Conservation (phyloP, 2,113 vertebrate species). For the Hydrolagus affinis region DNA sequence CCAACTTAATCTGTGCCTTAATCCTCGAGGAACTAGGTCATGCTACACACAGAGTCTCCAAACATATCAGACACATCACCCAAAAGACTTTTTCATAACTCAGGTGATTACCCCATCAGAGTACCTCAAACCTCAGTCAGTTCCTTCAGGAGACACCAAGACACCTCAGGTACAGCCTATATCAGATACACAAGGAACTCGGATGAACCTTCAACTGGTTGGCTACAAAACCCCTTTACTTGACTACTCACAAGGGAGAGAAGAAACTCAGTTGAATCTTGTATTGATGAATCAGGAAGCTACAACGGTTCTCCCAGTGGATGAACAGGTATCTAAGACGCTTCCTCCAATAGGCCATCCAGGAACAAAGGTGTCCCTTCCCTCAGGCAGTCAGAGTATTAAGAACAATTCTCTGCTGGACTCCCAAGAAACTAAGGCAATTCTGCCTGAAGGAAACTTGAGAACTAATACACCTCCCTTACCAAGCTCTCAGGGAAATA, state of each 20-base stretch:
- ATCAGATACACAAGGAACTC: neutral
- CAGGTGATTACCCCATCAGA: neutral
- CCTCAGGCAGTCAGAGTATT: neutral
- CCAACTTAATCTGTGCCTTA: neutral
- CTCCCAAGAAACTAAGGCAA: neutral
- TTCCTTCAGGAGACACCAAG: neutral
- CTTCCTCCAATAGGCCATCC: neutral
- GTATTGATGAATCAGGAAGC: neutral
- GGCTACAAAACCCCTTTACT: neutral
- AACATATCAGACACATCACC: neutral
- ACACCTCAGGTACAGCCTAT: neutral
- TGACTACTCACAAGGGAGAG: neutral
- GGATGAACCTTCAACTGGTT: neutral
- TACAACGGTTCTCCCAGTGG: neutral
- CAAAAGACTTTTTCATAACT: neutral
- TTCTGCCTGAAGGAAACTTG: neutral
- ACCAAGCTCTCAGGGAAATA: neutral
- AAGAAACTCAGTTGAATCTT: neutral
- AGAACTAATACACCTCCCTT: neutral
- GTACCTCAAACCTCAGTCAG: neutral
- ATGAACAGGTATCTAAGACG: neutral
- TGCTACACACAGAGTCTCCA: neutral
- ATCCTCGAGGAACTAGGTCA: too few species aligned
- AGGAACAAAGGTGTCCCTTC: neutral
- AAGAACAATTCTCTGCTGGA: neutral